Base-by-base conservation (phyloP, 2,113 vertebrate genomes). In the Hippocampus mohnikei region DNA sequence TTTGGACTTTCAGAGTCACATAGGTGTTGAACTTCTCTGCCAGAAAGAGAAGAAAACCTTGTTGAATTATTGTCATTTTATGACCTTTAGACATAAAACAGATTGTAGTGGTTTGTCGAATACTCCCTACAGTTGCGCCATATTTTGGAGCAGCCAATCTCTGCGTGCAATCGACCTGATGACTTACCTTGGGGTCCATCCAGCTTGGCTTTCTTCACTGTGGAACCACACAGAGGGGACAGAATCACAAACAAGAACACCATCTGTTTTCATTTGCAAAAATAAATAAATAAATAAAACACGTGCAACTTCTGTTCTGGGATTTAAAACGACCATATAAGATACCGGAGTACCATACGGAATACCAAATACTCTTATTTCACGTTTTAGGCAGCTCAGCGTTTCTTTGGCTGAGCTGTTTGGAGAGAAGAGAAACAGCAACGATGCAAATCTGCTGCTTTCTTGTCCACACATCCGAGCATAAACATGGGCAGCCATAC, bases 191-290 rank as follows among this genome's bases (percentile, higher is more conserved):
- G 96, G 69, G 95, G 92, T 86, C 96, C 96, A 58, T 98, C 96
- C 75, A 97, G 95, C 88, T 96, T 96, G 90, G 96, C 96, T 94
- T 98, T 98, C 92, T 98, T 98, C 88, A 98, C 96, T 98, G 93
- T 81, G 89, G 83, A 80, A 90, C 91, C 72, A 92, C 77, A 91
- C 72, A 87, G 70, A 91, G 87, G 33, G 81, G 72, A 84, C 77
- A 87, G 53, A 72, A 80, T 89, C 82, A 91, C 81, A 86, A 82
- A 86, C 81, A 77, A 85, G 65, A 85, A 72, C 69, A 29, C 86
- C 87, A 90, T 90, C 85, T 90, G 86, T 82, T 81, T 76, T 67
- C 71, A 69, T 41, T 65, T 66, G 50, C 66, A 5, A 60, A 61
- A 37, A 6, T 3, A 44, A 44, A 44, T 6, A 37, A 37, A 37